Conservation (phyloP, 2,888 invertebrate genomes). For the Oscheius onirici region DNA sequence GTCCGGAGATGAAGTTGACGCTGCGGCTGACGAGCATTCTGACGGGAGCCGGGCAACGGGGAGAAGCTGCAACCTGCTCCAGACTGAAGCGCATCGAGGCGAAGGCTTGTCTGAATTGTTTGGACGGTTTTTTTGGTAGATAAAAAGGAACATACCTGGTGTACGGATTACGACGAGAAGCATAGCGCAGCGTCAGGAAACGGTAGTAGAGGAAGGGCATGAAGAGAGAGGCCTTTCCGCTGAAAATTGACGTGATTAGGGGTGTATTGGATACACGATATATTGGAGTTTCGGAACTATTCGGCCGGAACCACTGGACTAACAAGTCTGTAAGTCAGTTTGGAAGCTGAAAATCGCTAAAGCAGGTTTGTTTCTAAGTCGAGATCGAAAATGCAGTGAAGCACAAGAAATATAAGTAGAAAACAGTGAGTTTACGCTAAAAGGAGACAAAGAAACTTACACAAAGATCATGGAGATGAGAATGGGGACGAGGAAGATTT, state of each 20-base stretch:
- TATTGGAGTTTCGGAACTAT: not conserved
- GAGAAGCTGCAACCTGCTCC: slow-evolving; percentile 80
- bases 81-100: slow-evolving; percentile 83
- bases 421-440: too few species aligned
- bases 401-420: too few species aligned
- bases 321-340: too few species aligned
- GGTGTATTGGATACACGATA: too few species aligned
- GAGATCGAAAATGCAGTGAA: too few species aligned
- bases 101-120: slow-evolving; percentile 80
- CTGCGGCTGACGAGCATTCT: slow-evolving; percentile 77
- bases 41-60: slow-evolving; percentile 80
- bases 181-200: slow-evolving; percentile 89
- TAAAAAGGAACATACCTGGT: slow-evolving; percentile 79
- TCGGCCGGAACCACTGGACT: too few species aligned
- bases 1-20: slow-evolving; percentile 81
- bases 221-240: slow-evolving; percentile 88
- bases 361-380: too few species aligned
- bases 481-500: slow-evolving; percentile 79
- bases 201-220: slow-evolving; percentile 97
- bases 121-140: not conserved
- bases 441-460: slow-evolving; percentile 74
- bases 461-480: slow-evolving; percentile 78
- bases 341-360: too few species aligned
- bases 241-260: slow-evolving; percentile 73
- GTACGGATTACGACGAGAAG: slow-evolving; percentile 93